Percentiles rank a stretch among this genome's conserved stretches.
Evolutionary conservation across 2,888 invertebrate species (phyloP).

Genomic region (Sarcophaga carnaria): DNA sequence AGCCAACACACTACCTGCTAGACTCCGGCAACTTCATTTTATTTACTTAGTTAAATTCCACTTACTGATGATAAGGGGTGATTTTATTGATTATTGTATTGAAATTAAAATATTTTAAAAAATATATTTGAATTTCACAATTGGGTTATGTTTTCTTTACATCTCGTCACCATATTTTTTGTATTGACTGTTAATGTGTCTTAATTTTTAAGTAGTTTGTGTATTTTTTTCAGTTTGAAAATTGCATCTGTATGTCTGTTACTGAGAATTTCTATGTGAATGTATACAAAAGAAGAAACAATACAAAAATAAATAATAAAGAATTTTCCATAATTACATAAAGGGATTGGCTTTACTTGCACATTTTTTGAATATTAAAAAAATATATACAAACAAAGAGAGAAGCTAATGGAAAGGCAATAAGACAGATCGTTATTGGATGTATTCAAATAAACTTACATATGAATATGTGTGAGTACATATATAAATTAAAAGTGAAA

Average conservation of each 20-base stretch:
- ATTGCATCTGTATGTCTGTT: constrained; percentile 1
- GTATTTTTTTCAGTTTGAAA: constrained; percentile 5
- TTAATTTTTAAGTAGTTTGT: not conserved
- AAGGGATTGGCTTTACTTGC: constrained; percentile 58
- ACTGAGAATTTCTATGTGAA: not conserved
- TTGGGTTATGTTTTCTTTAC: not conserved
- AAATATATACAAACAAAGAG: constrained; percentile 1
- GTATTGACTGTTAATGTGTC: constrained; percentile 33
- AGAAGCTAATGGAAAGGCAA: constrained; percentile 5
- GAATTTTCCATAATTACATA: constrained; percentile 57
- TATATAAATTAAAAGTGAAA: constrained; percentile 22
- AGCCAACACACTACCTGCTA: no score
- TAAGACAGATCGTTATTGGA: not conserved
- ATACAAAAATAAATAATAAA: constrained; percentile 25
- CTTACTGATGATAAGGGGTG: no score
- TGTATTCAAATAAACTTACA: not conserved
- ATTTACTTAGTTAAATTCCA: no score
- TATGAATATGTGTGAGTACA: not conserved
- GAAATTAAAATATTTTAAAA: no score
- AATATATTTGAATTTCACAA: not conserved
- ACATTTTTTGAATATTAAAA: constrained; percentile 37
- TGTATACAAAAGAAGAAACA: constrained; percentile 3
- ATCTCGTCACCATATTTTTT: not conserved
- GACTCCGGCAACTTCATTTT: no score
- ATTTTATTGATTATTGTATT: no score